Conservation (phyloP, 2,797 vertebrate species). For the Chloroceryle amazona region DNA sequence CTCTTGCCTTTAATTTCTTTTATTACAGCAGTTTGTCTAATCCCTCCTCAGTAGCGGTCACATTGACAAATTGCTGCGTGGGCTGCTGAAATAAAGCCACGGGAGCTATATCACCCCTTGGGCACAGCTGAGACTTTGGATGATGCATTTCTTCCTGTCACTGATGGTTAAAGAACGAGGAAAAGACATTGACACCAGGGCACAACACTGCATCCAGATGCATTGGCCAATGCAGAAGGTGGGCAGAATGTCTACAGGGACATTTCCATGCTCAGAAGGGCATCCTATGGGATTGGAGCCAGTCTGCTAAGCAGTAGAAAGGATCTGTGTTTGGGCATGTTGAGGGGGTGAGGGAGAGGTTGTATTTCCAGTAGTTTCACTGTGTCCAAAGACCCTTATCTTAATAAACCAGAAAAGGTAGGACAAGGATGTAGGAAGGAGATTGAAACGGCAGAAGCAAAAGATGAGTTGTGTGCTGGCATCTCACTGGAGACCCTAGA, state of each 20-base stretch:
- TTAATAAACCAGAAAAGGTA: neutral
- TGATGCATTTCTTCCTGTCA: neutral
- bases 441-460: neutral
- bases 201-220: neutral
- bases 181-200: neutral
- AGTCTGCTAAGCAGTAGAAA: neutral
- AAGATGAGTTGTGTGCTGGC: neutral
- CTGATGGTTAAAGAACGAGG: neutral
- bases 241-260: neutral
- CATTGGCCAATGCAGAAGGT: no score
- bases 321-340: neutral
- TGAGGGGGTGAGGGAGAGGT: accelerated
- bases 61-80: neutral
- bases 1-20: neutral
- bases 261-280: neutral
- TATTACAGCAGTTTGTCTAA: neutral
- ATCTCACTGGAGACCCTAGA: neutral
- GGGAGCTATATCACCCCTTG: neutral
- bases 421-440: neutral
- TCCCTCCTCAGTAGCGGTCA: neutral
- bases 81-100: neutral
- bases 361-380: neutral
- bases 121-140: neutral
- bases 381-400: neutral
- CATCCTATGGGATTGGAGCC: neutral